A percentile compares a stretch with the other conserved stretches of the same genome.
Evolutionary conservation across 2,113 vertebrate species (phyloP).

Genomic region (Anguilla rostrata): DNA sequence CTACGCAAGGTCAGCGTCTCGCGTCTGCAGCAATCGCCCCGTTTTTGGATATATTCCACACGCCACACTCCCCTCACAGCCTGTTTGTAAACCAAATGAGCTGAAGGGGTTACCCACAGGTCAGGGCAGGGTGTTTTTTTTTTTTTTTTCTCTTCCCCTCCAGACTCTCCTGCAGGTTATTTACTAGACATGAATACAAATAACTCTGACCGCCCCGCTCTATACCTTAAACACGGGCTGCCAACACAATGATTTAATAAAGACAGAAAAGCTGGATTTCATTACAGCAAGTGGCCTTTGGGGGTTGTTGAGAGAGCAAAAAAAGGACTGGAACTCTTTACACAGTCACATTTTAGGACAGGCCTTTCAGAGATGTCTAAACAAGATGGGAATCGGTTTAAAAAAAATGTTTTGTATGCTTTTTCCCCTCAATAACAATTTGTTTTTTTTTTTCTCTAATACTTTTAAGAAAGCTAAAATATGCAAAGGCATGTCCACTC

Average conservation of each 20-base stretch:
- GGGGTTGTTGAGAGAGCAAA: constrained; percentile 2
- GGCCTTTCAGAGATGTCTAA: not conserved
- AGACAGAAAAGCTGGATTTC: constrained; percentile 20
- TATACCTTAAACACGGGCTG: not conserved
- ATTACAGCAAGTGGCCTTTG: constrained; percentile 18
- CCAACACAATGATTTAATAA: constrained; percentile 19
- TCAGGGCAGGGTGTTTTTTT: not conserved
- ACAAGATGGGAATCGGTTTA: not conserved
- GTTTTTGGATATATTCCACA: not conserved
- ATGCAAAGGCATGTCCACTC: not conserved
- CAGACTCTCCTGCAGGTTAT: constrained; percentile 12
- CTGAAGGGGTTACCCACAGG: not conserved
- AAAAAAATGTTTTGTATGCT: not conserved
- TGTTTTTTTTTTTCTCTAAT: not conserved
- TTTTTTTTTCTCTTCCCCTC: not conserved
- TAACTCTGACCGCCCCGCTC: not conserved
- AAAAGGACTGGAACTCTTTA: not conserved
- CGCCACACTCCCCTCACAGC: not conserved
- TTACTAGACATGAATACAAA: constrained; percentile 1
- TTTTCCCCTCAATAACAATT: not conserved
- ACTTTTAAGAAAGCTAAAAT: not conserved
- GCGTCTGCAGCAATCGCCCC: not conserved
- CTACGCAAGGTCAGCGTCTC: not conserved
- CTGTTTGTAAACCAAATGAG: not conserved
- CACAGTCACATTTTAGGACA: not conserved